Evolutionary conservation across 2,888 invertebrate species (phyloP).

Genomic region (Pocota personata): DNA sequence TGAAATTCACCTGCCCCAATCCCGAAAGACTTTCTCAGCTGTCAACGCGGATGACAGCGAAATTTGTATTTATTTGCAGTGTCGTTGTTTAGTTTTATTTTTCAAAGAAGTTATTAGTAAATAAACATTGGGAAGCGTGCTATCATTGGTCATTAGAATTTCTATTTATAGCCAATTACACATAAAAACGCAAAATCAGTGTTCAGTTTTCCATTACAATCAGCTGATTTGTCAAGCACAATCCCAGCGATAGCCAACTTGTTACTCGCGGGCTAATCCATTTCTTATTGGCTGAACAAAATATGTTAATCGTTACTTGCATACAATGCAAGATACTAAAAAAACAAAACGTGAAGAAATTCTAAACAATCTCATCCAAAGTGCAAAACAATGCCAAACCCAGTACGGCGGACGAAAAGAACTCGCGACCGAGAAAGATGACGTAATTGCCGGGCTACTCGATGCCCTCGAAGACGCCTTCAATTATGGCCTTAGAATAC

Average conservation of each 20-base stretch:
- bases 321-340: slow-evolving; percentile 46
- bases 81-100: slow-evolving; percentile 15
- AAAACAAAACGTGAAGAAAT: slow-evolving; percentile 77
- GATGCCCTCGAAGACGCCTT: slow-evolving; percentile 90
- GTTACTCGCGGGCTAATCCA: neutral
- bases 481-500: slow-evolving; percentile 89
- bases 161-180: neutral
- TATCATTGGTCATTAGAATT: neutral
- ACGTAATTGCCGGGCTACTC: slow-evolving; percentile 84
- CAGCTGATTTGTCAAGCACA: neutral
- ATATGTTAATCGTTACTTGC: neutral
- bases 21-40: neutral
- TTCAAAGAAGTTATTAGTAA: slow-evolving; percentile 5
- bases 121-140: neutral
- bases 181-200: neutral
- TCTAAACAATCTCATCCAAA: slow-evolving; percentile 78
- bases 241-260: neutral
- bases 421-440: slow-evolving; percentile 94
- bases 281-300: neutral
- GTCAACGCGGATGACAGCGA: slow-evolving; percentile 3
- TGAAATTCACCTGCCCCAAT: neutral
- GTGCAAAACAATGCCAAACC: slow-evolving; percentile 86
- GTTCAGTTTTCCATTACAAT: neutral
- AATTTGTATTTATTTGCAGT: slow-evolving; percentile 18
- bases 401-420: slow-evolving; percentile 94